phyloP scores from a whole-genome alignment of 2,797 vertebrate genomes.

The Rhinophrynus dorsalis region DNA sequence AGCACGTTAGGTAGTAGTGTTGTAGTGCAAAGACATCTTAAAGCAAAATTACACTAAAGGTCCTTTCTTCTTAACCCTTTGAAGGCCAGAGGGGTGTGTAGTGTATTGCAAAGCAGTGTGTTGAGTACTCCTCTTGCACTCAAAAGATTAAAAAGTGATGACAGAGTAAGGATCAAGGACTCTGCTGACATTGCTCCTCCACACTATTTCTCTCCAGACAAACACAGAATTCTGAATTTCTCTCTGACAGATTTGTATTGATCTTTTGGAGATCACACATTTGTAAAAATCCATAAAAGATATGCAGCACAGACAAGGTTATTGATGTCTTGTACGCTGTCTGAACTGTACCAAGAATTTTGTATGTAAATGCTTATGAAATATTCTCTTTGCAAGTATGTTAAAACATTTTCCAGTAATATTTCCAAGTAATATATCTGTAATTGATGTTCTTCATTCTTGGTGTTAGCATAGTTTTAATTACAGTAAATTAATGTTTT shows the following conservation, averaged over 20 bases:
- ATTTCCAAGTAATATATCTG: not conserved
- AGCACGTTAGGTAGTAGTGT: not conserved
- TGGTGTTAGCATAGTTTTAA: not conserved
- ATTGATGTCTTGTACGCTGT: conserved; percentile 20
- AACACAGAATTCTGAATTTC: conserved; percentile 21
- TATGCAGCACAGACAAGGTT: conserved; percentile 32
- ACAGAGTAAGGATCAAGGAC: conserved; percentile 22
- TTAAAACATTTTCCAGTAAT: conserved; percentile 1
- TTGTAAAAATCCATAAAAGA: conserved; percentile 36
- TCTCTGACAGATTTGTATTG: conserved; percentile 22
- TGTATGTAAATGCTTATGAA: conserved; percentile 18
- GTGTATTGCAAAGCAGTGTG: no score
- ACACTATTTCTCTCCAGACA: conserved; percentile 17
- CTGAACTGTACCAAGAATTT: conserved; percentile 17
- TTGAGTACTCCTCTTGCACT: no score
- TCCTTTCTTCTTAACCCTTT: conserved; percentile 1
- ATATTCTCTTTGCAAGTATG: conserved; percentile 39
- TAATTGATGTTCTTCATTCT: not conserved
- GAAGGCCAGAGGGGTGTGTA: conserved; percentile 29
- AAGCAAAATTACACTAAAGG: conserved; percentile 1
- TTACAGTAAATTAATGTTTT: conserved; percentile 1
- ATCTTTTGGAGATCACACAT: conserved; percentile 43
- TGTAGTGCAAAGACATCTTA: not conserved
- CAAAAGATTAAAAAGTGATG: conserved; percentile 11
- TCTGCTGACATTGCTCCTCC: not conserved